A percentile compares a stretch with the other conserved stretches of the same genome.
Conservation (phyloP, 2,797 vertebrate species). For the Enteromius trimaculatus region DNA sequence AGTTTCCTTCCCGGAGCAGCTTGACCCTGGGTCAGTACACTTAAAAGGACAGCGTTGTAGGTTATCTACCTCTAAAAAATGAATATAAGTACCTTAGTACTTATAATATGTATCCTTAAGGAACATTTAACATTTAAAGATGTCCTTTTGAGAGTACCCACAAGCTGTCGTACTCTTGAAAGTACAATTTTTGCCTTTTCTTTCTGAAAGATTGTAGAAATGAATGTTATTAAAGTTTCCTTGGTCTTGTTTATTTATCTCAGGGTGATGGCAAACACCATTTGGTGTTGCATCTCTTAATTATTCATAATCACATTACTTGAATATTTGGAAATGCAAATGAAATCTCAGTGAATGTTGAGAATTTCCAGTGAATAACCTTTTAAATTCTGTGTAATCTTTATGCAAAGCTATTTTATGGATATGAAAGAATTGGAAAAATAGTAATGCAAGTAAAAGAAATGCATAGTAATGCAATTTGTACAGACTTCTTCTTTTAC, state of each 20-base stretch:
- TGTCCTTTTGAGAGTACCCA: background rate
- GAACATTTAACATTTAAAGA: background rate
- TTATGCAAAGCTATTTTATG: background rate
- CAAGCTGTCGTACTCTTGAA: background rate
- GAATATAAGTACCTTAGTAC: background rate
- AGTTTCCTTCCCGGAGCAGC: background rate
- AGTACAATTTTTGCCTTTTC: background rate
- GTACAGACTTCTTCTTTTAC: background rate
- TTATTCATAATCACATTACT: background rate
- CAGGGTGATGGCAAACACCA: background rate
- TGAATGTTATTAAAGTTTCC: background rate
- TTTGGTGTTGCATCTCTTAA: background rate
- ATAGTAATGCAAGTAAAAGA: background rate
- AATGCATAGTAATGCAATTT: background rate
- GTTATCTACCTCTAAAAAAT: background rate
- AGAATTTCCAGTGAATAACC: background rate
- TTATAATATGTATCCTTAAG: background rate
- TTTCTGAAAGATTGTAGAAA: background rate
- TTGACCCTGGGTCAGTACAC: background rate
- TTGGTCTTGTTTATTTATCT: background rate
- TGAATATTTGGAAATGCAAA: background rate
- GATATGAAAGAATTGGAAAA: background rate
- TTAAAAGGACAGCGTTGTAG: background rate
- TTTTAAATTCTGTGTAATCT: background rate
- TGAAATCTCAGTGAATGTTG: background rate